These are phyloP conservation scores for Idaea dimidiata DNA, from an alignment of 2,888 invertebrate species.

Conservation along the genomic window DNA sequence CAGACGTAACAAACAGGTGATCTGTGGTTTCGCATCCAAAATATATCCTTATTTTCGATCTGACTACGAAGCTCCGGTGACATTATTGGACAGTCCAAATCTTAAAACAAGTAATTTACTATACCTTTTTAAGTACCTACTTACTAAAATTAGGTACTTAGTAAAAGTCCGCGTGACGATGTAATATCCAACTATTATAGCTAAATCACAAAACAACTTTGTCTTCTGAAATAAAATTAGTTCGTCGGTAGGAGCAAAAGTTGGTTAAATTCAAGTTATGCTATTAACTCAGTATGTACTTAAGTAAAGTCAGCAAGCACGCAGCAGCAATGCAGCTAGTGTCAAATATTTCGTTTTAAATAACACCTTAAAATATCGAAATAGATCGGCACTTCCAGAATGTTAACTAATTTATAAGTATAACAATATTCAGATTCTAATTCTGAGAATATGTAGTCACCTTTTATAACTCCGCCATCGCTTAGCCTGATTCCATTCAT, in stretches of 20 bases:
- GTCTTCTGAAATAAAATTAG: too few species aligned
- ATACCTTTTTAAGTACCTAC: background rate
- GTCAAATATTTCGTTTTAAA: background rate
- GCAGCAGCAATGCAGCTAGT: too few species aligned
- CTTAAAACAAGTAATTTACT: conserved; percentile 28
- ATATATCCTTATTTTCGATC: conserved; percentile 25
- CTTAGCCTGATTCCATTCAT: conserved; percentile 41
- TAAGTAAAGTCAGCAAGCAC: too few species aligned
- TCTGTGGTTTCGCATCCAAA: conserved; percentile 18
- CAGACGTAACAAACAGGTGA: conserved; percentile 45
- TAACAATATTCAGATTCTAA: background rate
- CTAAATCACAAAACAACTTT: too few species aligned
- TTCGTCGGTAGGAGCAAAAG: too few species aligned
- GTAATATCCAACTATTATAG: too few species aligned
- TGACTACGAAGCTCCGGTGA: conserved; percentile 31
- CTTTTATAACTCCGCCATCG: conserved; percentile 50
- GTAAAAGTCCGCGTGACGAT: too few species aligned
- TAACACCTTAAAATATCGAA: background rate
- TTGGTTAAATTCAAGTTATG: too few species aligned
- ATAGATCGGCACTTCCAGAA: too few species aligned
- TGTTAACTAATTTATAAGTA: background rate
- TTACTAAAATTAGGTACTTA: background rate
- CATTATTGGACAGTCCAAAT: conserved; percentile 49
- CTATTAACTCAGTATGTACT: too few species aligned
- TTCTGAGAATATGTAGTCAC: conserved; percentile 30